Conservation (phyloP, 2,888 invertebrate species). For the Epicampocera succincta region DNA sequence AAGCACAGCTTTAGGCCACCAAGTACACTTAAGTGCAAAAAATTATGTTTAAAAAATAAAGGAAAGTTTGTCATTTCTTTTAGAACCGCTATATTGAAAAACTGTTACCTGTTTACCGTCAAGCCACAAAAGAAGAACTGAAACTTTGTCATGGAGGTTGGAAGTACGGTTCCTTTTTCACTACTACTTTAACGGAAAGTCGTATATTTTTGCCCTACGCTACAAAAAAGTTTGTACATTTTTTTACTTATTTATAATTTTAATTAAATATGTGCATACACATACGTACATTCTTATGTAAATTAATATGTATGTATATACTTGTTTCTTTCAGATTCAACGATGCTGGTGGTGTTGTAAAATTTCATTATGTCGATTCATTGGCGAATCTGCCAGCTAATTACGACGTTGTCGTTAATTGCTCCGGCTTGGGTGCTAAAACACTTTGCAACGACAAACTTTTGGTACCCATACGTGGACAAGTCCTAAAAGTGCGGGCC, state of each 20-base stretch:
- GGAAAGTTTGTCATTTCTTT: not conserved
- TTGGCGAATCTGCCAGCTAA: constrained; percentile 85
- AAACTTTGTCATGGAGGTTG: constrained; percentile 87
- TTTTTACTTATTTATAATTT: not conserved
- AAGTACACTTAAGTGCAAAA: no score
- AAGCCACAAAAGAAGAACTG: constrained; percentile 88
- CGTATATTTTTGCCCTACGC: constrained; percentile 90
- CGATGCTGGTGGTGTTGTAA: constrained; percentile 85
- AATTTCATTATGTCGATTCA: constrained; percentile 83
- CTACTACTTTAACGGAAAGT: constrained; percentile 90
- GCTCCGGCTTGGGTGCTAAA: constrained; percentile 92
- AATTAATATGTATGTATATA: not conserved
- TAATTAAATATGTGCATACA: not conserved
- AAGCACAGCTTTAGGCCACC: no score
- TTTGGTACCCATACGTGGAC: constrained; percentile 91
- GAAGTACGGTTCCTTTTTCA: constrained; percentile 92
- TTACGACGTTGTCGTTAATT: constrained; percentile 90
- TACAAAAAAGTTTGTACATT: constrained; percentile 83
- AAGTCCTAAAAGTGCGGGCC: constrained; percentile 90
- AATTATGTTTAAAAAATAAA: no score
- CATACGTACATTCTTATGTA: not conserved
- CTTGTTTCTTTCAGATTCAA: constrained; percentile 82
- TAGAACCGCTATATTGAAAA: constrained; percentile 90
- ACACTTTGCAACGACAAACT: constrained; percentile 88
- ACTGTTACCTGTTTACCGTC: constrained; percentile 88